Base-by-base conservation (phyloP, 2,888 invertebrate genomes). In the Heliconius hortense region DNA sequence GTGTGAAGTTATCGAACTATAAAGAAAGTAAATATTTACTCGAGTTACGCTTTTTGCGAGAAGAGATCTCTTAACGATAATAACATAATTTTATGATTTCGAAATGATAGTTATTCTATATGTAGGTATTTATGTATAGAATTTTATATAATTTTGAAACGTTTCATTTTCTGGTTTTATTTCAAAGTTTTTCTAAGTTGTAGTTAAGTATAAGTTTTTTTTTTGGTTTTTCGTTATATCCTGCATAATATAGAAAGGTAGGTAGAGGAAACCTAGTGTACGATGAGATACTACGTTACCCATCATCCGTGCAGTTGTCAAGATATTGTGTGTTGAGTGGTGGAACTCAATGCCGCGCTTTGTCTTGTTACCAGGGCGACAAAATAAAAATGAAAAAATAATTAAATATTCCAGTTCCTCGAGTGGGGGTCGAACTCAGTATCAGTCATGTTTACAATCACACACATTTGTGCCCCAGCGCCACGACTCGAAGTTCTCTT, bases 11-110 rank as follows among this genome's bases (percentile, higher is more conserved):
- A 74, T 63, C 53, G 62, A 69, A 63, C 5, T 13, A 69, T 13
- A 53, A 56, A 69, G 69, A 69, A 56, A 56, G 56, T 24, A 69
- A 69, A 35, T 69, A 56, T 69, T 69, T 69, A 56, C 24, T 69
- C n/a, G 31, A 68, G n/a, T 53, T 68, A 53, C 68, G n/a, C 31
- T 69, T 69, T 69, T 69, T 56, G 21, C 11, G 31, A 15, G 53
- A 21, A 21, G 1, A 53, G n/a, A n/a, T 56, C 56, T 69, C n/a
- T 53, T 7, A 69, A 4, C n/a, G n/a, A 31, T 53, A 53, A 28
- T 21, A n/a, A 64, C 4, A 1, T n/a, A n/a, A 53, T 39, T 64
- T 64, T 2, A 13, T 59, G 24, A 3, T 59, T 13, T 59, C 1
- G 59, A 59, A 24, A 26, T 24, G 0, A 59, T 59, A 15, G 5